Base-by-base conservation (phyloP, 2,888 invertebrate genomes). In the Camptogramma bilineatum region DNA sequence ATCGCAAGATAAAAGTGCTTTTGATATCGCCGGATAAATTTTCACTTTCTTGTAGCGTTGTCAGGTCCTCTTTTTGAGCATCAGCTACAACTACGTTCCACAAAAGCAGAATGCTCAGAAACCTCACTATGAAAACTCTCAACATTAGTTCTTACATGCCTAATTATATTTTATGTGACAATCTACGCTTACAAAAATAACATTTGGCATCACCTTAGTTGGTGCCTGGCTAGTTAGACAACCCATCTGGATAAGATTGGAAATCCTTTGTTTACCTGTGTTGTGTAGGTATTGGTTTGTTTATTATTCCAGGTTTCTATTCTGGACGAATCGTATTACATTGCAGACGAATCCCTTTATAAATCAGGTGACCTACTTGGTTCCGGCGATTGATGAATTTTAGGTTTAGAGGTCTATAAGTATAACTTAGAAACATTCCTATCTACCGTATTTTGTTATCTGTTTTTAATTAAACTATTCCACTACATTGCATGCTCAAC, bases 1-100 rank as follows among this genome's bases (percentile, higher is more conserved):
- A 86, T 85, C 82, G 78, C 78, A 77, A 84, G 86, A 89, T 88
- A 88, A 88, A 87, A 80, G 79, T 80, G 77, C 85, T 84, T 87
- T 87, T 88, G 83, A 85, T 88, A 85, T 85, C 81, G 80, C 73
- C 70, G 79, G 84, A 85, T 86, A 85, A 82, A 86, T 85, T 84
- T 85, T 83, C 86, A 85, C 83, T 85, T 83, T 83, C 78, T 65
- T 59, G 54, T 46, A 51, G 59, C 50, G 72, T 65, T 79, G 76
- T 76, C 79, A 80, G 81, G 75, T 74, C 18, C 31, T 50, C n/a
- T 31, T 55, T 57, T 52, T 31, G 34, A 42, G 53, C 16, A 50
- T 52, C 52, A 50, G 31, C 34, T 42, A 48, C 46, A 10, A 54
- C 17, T 17, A 44, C 42, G 8, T 42, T 50, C 28, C n/a, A 10